These are phyloP conservation scores for Abscondita cerata DNA, from an alignment of 2,888 invertebrate species.

Conservation along the genomic window DNA sequence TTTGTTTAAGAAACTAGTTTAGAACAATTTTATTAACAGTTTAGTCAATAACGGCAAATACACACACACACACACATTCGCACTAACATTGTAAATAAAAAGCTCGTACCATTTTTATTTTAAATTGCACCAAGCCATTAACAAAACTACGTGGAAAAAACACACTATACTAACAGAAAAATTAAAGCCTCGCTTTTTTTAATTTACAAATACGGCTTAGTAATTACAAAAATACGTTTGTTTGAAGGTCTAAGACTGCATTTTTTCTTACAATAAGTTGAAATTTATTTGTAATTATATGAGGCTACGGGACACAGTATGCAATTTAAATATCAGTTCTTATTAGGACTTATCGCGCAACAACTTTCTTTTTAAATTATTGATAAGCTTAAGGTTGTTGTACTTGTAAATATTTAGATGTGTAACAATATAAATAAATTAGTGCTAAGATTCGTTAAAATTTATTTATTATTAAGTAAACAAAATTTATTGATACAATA, in stretches of 20 bases:
- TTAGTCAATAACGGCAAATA: neutral
- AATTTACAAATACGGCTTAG: conserved; percentile 31
- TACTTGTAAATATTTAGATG: conserved; percentile 54
- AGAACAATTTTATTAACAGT: neutral
- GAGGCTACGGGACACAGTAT: conserved; percentile 55
- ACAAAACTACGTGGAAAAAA: conserved; percentile 1
- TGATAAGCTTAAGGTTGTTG: conserved; percentile 45
- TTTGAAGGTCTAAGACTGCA: conserved; percentile 36
- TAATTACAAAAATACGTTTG: conserved; percentile 7
- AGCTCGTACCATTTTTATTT: neutral
- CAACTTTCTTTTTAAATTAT: conserved; percentile 30
- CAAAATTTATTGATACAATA: no score
- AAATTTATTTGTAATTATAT: conserved; percentile 47
- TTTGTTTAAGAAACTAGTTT: conserved; percentile 15
- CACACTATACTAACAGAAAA: neutral
- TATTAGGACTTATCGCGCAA: conserved; percentile 30
- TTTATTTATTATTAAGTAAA: no score
- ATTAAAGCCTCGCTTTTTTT: conserved; percentile 18
- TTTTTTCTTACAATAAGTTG: conserved; percentile 45
- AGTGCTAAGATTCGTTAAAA: conserved; percentile 43
- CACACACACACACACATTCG: neutral
- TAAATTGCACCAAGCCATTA: conserved; percentile 6
- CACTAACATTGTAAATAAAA: conserved; percentile 14
- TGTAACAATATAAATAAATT: conserved; percentile 52
- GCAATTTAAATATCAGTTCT: conserved; percentile 45